phyloP scores from a whole-genome alignment of 2,888 invertebrate species.

The Morpho achilles region DNA sequence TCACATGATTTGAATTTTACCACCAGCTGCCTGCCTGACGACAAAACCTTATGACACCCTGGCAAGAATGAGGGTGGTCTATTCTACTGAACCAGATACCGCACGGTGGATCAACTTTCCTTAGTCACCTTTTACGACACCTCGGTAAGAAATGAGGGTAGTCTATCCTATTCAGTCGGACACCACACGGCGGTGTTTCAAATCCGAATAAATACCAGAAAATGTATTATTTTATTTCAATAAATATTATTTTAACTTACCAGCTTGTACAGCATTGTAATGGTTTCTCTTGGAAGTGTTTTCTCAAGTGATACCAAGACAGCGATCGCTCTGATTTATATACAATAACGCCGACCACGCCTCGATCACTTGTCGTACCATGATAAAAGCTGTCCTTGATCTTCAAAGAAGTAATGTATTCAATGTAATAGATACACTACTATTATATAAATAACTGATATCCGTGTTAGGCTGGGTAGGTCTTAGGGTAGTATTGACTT shows the following conservation, averaged over 20 bases:
- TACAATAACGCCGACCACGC: conserved; percentile 57
- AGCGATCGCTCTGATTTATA: conserved; percentile 51
- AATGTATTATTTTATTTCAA: background rate
- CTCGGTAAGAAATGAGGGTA: too few relatives aligned
- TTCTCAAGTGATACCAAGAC: conserved; percentile 61
- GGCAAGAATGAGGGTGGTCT: too few relatives aligned
- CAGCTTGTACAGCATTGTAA: conserved; percentile 70
- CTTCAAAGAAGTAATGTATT: conserved; percentile 60
- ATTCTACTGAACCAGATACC: too few relatives aligned
- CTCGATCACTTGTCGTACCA: conserved; percentile 42
- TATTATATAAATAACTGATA: conserved; percentile 46
- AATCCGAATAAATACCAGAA: background rate
- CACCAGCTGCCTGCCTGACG: too few relatives aligned
- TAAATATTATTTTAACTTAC: conserved; percentile 42
- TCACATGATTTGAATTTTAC: too few relatives aligned
- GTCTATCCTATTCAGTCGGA: too few relatives aligned
- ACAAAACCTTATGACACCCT: too few relatives aligned
- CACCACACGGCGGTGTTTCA: too few relatives aligned
- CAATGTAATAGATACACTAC: conserved; percentile 39
- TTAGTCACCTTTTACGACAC: too few relatives aligned
- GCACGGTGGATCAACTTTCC: too few relatives aligned
- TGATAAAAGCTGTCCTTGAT: conserved; percentile 73
- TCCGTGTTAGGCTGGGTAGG: conserved; percentile 42
- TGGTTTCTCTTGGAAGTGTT: conserved; percentile 49
- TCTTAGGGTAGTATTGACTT: background rate